These are phyloP conservation scores for Acridotheres tristis DNA, from an alignment of 2,797 vertebrate genomes.

Conservation along the genomic window DNA sequence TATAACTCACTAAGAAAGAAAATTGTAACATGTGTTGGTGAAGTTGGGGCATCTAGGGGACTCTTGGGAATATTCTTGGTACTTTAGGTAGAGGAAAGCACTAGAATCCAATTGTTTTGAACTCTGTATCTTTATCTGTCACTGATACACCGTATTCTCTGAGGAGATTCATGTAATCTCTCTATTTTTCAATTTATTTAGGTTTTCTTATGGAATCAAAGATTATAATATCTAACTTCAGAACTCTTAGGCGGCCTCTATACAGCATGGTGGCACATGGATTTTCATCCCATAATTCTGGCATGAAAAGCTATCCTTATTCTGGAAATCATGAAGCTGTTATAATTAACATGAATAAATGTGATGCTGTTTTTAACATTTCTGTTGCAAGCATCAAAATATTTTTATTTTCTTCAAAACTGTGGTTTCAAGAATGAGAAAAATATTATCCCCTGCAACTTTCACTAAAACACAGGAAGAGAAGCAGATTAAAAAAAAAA, in stretches of 20 bases:
- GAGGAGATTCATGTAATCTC: neutral
- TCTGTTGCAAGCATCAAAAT: neutral
- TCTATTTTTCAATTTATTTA: neutral
- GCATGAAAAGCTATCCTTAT: neutral
- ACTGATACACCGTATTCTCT: too few species aligned
- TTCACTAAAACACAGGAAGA: neutral
- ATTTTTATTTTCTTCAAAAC: neutral
- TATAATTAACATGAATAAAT: neutral
- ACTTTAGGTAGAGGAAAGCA: neutral
- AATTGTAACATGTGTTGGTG: fast-evolving
- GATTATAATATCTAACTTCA: neutral
- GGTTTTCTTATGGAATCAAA: neutral
- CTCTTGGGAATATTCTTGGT: neutral
- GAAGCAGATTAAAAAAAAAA: neutral
- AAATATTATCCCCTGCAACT: neutral
- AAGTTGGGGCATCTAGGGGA: fast-evolving
- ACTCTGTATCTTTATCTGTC: neutral
- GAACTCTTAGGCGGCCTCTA: neutral
- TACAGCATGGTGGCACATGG: neutral
- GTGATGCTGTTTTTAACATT: neutral
- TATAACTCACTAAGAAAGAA: neutral
- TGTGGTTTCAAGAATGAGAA: neutral
- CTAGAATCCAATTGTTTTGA: neutral
- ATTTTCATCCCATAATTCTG: neutral
- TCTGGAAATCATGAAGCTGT: neutral